A percentile compares a stretch with the other conserved stretches of the same genome.
These are phyloP conservation scores for Forbesichthys papilliferus DNA, from an alignment of 2,113 vertebrate species.

Conservation along the genomic window DNA sequence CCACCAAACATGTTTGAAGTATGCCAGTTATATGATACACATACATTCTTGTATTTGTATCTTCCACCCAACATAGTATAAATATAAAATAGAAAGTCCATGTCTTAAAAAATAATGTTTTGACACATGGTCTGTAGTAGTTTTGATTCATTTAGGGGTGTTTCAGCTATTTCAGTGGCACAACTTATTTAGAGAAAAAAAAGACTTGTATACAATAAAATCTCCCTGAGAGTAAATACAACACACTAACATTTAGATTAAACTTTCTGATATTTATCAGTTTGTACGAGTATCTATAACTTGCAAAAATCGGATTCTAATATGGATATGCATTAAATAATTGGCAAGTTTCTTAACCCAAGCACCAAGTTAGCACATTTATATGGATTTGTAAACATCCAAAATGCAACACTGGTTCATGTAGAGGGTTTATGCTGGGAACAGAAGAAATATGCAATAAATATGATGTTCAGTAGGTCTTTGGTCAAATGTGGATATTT, in stretches of 20 bases:
- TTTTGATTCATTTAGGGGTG: conserved; percentile 2
- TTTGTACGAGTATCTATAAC: conserved; percentile 1
- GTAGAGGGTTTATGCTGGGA: not conserved
- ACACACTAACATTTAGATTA: conserved; percentile 35
- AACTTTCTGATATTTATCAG: not conserved
- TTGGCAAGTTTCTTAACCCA: conserved; percentile 12
- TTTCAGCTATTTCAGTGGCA: conserved; percentile 33
- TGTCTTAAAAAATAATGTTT: too few species aligned
- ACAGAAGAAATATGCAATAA: conserved; percentile 25
- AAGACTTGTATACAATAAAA: conserved; percentile 41
- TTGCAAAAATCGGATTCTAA: conserved; percentile 1
- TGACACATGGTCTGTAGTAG: conserved; percentile 4
- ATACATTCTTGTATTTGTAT: too few species aligned
- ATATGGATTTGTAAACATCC: conserved; percentile 20
- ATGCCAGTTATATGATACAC: too few species aligned
- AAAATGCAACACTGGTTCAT: conserved; percentile 5
- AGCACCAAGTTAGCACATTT: conserved; percentile 20
- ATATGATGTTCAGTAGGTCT: not conserved
- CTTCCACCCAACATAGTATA: too few species aligned
- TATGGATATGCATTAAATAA: too few species aligned
- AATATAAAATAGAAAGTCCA: too few species aligned
- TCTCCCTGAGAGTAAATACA: conserved; percentile 68
- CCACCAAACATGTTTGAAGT: too few species aligned
- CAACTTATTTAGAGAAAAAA: conserved; percentile 22
- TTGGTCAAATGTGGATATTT: not conserved